Evolutionary conservation across 2,888 invertebrate species (phyloP), one percentile per base, ranked within the genome.

Genomic region (Eupithecia pulchellata): DNA sequence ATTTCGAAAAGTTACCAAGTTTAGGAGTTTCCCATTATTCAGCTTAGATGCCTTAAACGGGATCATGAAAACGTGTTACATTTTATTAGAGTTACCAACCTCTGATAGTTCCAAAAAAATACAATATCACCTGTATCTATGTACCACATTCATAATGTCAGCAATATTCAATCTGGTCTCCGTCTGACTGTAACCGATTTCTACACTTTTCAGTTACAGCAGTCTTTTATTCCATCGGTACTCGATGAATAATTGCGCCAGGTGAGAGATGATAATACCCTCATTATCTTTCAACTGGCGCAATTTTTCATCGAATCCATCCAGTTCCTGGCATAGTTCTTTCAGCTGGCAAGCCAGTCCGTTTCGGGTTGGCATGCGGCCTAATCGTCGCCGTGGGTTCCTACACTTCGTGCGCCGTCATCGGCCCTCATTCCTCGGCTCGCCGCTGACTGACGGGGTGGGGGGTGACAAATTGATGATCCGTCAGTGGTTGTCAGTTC

Each of bases 401-500:
- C 87, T 88, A 91, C 92, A 90, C 89, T 91, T 93, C 91, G 58
- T 90, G 82, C 79, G 88, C 89, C 91, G 93, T 93, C 93, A 92
- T 89, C 93, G 91, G 81, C 82, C 83, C 81, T 88, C 93, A 92
- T 93, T 93, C 93, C 87, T 89, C 88, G 13, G 86, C 88, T 86
- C 89, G 89, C 88, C 84, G 89, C 85, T 88, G 91, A 90, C 90
- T 90, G 91, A 89, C 90, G 87, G 90, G 91, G 90, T 90, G 91
- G 89, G 87, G 87, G 87, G 82, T 90, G 93, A 93, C 93, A 92
- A 94, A 94, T 94, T 93, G 92, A 89, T 89, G 88, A 85, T 84
- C 82, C 86, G 86, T 86, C 86, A 83, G 78, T 83, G 76, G 75
- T 58, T 64, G 78, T 76, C 82, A 81, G 81, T 81, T 80, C 84